Evolutionary conservation across 1,140 invertebrate genomes (phyloP).

Genomic region (Popillia japonica): DNA sequence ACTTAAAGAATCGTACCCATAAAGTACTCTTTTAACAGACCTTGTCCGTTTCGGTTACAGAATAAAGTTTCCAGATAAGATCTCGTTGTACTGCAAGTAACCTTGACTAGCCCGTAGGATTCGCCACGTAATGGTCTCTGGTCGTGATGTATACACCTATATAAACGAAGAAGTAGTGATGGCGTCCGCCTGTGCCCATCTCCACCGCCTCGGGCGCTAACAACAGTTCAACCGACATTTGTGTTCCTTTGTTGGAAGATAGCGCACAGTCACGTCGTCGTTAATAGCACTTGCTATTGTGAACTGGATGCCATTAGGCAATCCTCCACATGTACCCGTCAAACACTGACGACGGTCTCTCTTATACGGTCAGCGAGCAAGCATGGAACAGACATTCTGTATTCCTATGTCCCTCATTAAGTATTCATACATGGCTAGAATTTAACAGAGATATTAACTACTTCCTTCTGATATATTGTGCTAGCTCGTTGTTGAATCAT

Average conservation of each 20-base stretch:
- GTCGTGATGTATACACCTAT: constrained; percentile 27
- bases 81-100: constrained; percentile 11
- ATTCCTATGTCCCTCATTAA: constrained; percentile 22
- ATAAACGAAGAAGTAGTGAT: neutral
- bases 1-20: constrained; percentile 6
- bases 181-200: constrained; percentile 31
- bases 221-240: constrained; percentile 35
- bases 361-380: neutral
- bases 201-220: constrained; percentile 23
- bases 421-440: constrained; percentile 3
- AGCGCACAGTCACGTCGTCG: constrained; percentile 37
- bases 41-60: constrained; percentile 21
- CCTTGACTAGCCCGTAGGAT: constrained; percentile 38
- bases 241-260: constrained; percentile 39
- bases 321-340: constrained; percentile 33
- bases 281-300: constrained; percentile 39
- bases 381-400: constrained; percentile 13
- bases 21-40: constrained; percentile 32
- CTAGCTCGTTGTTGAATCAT: no score
- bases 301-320: constrained; percentile 39
- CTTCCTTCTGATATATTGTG: neutral
- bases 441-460: neutral
- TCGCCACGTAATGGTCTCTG: constrained; percentile 35
- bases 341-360: constrained; percentile 23
- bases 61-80: constrained; percentile 38